Evolutionary conservation across 2,797 vertebrate genomes (phyloP).

Genomic region (Synaphobranchus kaupii): DNA sequence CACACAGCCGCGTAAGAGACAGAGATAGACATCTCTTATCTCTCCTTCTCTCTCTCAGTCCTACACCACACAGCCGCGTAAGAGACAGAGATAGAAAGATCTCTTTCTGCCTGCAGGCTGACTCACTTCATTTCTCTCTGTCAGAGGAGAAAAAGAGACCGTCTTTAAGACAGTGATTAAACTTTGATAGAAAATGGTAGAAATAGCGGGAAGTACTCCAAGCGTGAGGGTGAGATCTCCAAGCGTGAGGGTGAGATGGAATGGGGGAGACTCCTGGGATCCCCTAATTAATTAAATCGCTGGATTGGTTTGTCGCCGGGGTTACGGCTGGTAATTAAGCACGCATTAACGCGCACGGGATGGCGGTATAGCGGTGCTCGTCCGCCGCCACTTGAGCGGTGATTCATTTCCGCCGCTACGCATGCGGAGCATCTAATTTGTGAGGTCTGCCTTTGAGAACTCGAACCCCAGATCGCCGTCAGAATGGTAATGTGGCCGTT

Average conservation of each 20-base stretch:
- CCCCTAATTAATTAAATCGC: not conserved
- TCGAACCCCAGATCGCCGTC: not conserved
- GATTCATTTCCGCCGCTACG: not conserved
- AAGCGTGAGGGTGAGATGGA: not conserved
- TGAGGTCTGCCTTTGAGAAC: not conserved
- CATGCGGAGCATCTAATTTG: not conserved
- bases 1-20: too few species aligned
- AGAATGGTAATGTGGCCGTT: not conserved
- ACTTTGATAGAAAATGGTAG: not conserved
- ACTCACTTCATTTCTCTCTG: not conserved
- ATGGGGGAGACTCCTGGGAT: not conserved
- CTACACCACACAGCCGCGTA: not conserved
- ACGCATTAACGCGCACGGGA: not conserved
- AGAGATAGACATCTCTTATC: too few species aligned
- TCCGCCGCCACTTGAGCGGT: not conserved
- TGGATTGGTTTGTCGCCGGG: not conserved
- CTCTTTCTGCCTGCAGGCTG: not conserved
- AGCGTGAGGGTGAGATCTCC: too few species aligned
- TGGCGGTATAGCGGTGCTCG: not conserved
- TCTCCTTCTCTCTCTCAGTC: conserved; percentile 9
- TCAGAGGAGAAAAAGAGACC: not conserved
- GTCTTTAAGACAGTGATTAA: not conserved
- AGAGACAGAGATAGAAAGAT: not conserved
- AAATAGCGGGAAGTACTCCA: not conserved
- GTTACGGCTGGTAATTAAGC: not conserved